Evolutionary conservation across 1,140 invertebrate genomes (phyloP), one percentile per base, ranked within the genome.

Genomic region (Harpegnathos saltator): DNA sequence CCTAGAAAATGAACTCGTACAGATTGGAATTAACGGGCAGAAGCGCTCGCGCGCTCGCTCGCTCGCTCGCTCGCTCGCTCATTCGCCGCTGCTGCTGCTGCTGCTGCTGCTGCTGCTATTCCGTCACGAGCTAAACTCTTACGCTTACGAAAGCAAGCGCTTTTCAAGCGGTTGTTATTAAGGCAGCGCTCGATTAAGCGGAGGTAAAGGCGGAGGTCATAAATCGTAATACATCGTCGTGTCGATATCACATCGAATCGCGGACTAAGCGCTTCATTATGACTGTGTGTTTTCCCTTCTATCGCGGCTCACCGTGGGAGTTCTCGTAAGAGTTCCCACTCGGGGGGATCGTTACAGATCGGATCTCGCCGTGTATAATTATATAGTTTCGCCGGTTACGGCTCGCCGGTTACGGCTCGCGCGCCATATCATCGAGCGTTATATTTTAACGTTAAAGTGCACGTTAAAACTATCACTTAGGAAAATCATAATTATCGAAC

Each of bases 1-100:
- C 17, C 58, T 33, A 80, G 86, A 83, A 88, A 89, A 89, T 89
- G 74, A 89, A 88, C 86, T 88, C 74, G 74, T 89, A 88, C 80
- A 54, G 62, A 81, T 85, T 56, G 48, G 74, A 38, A 89, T 89
- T 89, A 83, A 63, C 52, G 48, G 19, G n/a, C 9, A 50, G 72
- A 17, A 9, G 38, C 58, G 19, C 71, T 50, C 1, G 29, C 29
- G n/a, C n/a, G n/a, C n/a, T n/a, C n/a, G n/a, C n/a, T n/a, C n/a
- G n/a, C n/a, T n/a, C n/a, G n/a, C n/a, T n/a, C n/a, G n/a, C n/a
- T n/a, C n/a, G n/a, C n/a, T n/a, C n/a, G n/a, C n/a, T n/a, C n/a
- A n/a, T n/a, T n/a, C n/a, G n/a, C n/a, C n/a, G n/a, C n/a, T n/a
- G n/a, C n/a, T n/a, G n/a, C n/a, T n/a, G n/a, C n/a, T n/a, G n/a